Percentiles rank a stretch among this genome's conserved stretches.
Conservation (phyloP, 2,797 vertebrate genomes). For the Urosaurus nigricauda region DNA sequence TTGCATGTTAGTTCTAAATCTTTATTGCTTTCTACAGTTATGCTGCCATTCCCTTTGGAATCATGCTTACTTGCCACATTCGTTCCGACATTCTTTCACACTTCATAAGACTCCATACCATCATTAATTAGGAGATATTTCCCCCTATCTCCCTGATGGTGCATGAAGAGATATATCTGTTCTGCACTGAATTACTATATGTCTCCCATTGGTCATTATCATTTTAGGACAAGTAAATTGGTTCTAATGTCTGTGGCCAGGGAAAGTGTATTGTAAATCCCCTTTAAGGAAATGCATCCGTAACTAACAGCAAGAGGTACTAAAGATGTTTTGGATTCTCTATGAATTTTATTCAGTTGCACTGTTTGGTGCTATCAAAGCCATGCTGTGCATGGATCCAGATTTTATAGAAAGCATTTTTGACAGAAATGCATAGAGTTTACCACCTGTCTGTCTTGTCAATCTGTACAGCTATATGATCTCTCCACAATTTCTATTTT, state of each 20-base stretch:
- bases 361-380: not conserved
- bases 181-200: constrained; percentile 54
- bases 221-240: constrained; percentile 53
- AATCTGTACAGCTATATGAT: not conserved
- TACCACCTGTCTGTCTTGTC: constrained; percentile 14
- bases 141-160: constrained; percentile 59
- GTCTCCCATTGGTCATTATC: constrained; percentile 66
- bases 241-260: constrained; percentile 31
- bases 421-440: constrained; percentile 59
- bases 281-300: constrained; percentile 39
- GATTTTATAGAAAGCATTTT: constrained; percentile 38
- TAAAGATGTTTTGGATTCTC: constrained; percentile 22
- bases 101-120: constrained; percentile 64
- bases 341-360: constrained; percentile 3
- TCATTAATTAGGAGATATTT: constrained; percentile 71
- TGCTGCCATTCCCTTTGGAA: constrained; percentile 46
- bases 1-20: constrained; percentile 13
- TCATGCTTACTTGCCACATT: constrained; percentile 57
- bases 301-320: constrained; percentile 21
- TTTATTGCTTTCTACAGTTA: constrained; percentile 44
- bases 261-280: not conserved
- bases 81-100: constrained; percentile 67
- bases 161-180: constrained; percentile 52
- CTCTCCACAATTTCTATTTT: not conserved
- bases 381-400: not conserved